These are phyloP conservation scores for Nephotettix cincticeps DNA, from an alignment of 1,140 invertebrate species.

Conservation along the genomic window DNA sequence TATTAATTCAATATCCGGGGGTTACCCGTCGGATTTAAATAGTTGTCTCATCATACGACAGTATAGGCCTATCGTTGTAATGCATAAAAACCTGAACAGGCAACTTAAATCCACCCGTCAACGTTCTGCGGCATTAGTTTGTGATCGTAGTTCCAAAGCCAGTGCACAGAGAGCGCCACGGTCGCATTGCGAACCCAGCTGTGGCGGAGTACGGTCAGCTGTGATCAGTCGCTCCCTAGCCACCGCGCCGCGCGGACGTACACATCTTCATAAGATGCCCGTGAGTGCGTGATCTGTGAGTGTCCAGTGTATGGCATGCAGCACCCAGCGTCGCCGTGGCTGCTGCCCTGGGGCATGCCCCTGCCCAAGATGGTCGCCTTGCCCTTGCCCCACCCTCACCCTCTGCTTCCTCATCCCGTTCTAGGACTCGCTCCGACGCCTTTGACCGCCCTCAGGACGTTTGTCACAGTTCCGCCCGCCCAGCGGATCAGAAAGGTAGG, in stretches of 20 bases:
- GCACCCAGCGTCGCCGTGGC: slow-evolving; percentile 54
- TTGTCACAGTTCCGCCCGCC: slow-evolving; percentile 11
- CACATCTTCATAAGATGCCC: background rate
- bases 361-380: slow-evolving; percentile 55
- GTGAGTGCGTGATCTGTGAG: background rate
- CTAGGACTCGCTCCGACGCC: slow-evolving; percentile 19
- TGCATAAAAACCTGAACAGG: no score
- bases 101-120: no score
- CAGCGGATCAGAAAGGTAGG: slow-evolving; percentile 23
- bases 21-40: no score
- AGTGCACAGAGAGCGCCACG: no score
- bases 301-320: slow-evolving; percentile 43
- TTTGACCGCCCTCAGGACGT: slow-evolving; percentile 8
- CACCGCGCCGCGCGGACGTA: background rate
- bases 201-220: background rate
- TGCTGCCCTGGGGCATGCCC: slow-evolving; percentile 55
- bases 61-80: no score
- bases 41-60: no score
- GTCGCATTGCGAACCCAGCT: background rate
- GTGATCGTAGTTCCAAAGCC: no score
- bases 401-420: slow-evolving; percentile 12
- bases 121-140: no score
- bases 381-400: slow-evolving; percentile 43
- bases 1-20: no score
- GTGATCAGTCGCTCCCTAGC: slow-evolving; percentile 14